Percentiles rank a stretch among this genome's conserved stretches.
Conservation (phyloP, 2,113 vertebrate species). For the Pholis gunnellus region DNA sequence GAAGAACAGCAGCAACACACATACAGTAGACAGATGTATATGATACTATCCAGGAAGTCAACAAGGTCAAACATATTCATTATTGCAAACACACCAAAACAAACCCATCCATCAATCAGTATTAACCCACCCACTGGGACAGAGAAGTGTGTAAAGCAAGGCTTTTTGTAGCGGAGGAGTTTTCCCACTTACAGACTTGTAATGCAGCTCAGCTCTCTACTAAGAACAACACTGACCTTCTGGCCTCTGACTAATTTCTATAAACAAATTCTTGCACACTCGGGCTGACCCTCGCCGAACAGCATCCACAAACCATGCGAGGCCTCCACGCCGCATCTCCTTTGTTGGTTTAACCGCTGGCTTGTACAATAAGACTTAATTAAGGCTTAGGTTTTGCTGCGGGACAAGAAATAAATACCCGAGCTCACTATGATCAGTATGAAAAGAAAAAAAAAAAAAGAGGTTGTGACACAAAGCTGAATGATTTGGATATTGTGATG, state of each 20-base stretch:
- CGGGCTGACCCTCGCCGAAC: conserved; percentile 9
- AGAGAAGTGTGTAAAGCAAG: conserved; percentile 22
- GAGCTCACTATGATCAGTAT: neutral
- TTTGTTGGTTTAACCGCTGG: neutral
- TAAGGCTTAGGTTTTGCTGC: neutral
- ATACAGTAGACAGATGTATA: conserved; percentile 51
- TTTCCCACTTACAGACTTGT: conserved; percentile 11
- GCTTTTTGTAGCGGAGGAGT: conserved; percentile 12
- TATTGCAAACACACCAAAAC: conserved; percentile 11
- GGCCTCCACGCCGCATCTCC: neutral
- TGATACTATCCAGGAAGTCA: conserved; percentile 32
- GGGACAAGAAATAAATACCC: neutral
- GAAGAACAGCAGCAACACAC: conserved; percentile 42
- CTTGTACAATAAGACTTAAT: neutral
- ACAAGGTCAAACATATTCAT: conserved; percentile 32
- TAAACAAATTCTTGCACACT: conserved; percentile 42
- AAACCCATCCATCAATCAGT: conserved; percentile 34
- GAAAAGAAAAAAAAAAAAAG: neutral
- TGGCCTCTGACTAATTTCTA: conserved; percentile 61
- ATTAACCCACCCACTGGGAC: conserved; percentile 11
- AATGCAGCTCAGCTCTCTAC: conserved; percentile 19
- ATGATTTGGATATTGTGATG: neutral
- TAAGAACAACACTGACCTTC: conserved; percentile 54
- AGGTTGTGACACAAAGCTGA: neutral
- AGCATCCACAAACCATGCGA: conserved; percentile 16